Conservation (phyloP, 2,797 vertebrate species). For the Adelosebastes latens region DNA sequence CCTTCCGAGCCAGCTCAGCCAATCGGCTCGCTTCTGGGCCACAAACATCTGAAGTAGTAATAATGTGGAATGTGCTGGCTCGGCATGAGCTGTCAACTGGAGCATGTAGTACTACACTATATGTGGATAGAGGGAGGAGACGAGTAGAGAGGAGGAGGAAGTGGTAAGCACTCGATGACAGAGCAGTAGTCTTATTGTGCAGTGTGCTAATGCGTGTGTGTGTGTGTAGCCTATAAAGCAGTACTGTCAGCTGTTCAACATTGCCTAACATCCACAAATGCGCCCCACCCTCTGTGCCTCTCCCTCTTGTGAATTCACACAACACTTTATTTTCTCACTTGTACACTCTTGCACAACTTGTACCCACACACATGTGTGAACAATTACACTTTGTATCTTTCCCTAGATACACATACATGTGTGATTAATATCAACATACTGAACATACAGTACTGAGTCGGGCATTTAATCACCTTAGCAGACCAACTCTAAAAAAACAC, state of each 20-base stretch:
- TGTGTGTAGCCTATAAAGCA: slow-evolving; percentile 23
- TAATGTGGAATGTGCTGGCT: slow-evolving; percentile 87
- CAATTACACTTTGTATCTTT: neutral
- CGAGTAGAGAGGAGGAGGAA: slow-evolving; percentile 49
- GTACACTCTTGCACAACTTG: slow-evolving; percentile 18
- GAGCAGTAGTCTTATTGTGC: slow-evolving; percentile 65
- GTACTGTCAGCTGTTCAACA: slow-evolving; percentile 51
- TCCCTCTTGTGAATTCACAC: slow-evolving; percentile 19
- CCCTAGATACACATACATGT: neutral
- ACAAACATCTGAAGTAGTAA: slow-evolving; percentile 88
- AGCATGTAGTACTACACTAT: slow-evolving; percentile 82
- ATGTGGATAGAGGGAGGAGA: slow-evolving; percentile 59
- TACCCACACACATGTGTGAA: neutral
- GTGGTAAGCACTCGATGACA: slow-evolving; percentile 71
- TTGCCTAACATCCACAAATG: slow-evolving; percentile 39
- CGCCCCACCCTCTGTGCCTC: slow-evolving; percentile 52
- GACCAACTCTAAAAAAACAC: neutral
- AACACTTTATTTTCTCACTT: slow-evolving; percentile 4
- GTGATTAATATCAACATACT: slow-evolving; percentile 15
- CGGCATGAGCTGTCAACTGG: slow-evolving; percentile 84
- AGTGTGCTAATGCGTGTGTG: slow-evolving; percentile 23
- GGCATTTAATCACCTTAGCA: slow-evolving; percentile 18
- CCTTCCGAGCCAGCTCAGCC: slow-evolving; percentile 72
- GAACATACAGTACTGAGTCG: slow-evolving; percentile 9
- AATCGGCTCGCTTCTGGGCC: slow-evolving; percentile 77